phyloP scores from a whole-genome alignment of 2,797 vertebrate genomes.

The Cryptoblepharus egeriae region DNA sequence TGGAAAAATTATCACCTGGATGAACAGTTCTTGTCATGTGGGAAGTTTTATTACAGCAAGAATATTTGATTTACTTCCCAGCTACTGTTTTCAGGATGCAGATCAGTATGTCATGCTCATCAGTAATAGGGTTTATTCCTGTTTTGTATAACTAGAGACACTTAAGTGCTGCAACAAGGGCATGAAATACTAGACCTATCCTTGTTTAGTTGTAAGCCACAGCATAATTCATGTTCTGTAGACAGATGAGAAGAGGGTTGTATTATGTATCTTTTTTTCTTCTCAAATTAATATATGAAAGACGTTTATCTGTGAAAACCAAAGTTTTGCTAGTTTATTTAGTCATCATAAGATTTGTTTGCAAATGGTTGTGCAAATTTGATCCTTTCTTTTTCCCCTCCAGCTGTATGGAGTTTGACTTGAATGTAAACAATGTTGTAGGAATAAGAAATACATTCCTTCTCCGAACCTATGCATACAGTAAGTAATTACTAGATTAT shows the following conservation, averaged over 20 bases:
- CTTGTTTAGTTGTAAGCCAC: background rate
- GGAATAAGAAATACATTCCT: conserved; percentile 99
- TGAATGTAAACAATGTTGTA: conserved; percentile 97
- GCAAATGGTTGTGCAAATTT: conserved; percentile 12
- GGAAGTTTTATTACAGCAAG: background rate
- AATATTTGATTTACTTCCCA: background rate
- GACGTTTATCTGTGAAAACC: conserved; percentile 2
- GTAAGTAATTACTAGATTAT: conserved; percentile 78
- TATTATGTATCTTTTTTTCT: background rate
- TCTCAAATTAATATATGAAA: background rate
- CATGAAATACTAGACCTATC: background rate
- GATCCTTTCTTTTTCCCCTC: conserved; percentile 35
- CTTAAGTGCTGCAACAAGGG: background rate
- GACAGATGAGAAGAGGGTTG: background rate
- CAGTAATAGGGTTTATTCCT: background rate
- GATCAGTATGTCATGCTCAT: background rate
- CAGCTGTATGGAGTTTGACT: conserved; percentile 94
- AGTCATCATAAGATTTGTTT: background rate
- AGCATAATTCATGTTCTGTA: background rate
- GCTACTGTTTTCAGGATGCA: background rate
- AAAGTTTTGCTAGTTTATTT: background rate
- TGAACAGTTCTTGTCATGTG: background rate
- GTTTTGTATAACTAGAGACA: background rate
- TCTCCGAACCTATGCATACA: conserved; percentile 90
- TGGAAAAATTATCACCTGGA: background rate